phyloP scores from a whole-genome alignment of 1,140 invertebrate genomes.

The Portunus trituberculatus region DNA sequence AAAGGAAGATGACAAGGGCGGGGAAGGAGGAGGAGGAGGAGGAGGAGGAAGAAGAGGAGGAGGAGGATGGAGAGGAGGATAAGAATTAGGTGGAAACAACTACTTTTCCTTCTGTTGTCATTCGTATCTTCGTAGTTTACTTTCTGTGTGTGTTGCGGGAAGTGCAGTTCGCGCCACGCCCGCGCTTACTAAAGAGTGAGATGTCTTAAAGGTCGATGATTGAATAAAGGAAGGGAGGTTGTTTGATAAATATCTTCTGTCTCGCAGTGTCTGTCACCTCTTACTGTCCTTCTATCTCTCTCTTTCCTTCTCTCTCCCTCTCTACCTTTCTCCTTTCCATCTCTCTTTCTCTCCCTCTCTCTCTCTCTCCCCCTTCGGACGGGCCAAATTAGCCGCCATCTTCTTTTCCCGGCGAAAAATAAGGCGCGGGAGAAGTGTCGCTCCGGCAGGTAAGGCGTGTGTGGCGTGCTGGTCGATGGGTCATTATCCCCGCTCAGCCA shows the following conservation, averaged over 20 bases:
- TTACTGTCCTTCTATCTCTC: neutral
- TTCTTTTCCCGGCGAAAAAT: conserved; percentile 72
- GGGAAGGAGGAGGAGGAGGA: conserved; percentile 10
- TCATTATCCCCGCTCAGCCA: conserved; percentile 42
- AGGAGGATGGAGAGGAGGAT: neutral
- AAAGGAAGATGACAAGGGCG: conserved; percentile 38
- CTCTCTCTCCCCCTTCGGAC: conserved; percentile 50
- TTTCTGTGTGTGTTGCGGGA: neutral
- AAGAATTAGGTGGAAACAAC: neutral
- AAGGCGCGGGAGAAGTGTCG: conserved; percentile 70
- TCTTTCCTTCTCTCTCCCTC: neutral
- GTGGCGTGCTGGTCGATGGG: neutral
- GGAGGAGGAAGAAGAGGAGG: neutral
- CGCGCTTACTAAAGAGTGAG: neutral
- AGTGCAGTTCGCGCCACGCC: neutral
- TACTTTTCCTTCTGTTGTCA: neutral
- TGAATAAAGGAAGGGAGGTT: neutral
- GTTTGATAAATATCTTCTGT: neutral
- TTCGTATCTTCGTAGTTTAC: neutral
- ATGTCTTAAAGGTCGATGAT: neutral
- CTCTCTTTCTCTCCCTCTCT: neutral
- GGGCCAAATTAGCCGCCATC: conserved; percentile 70
- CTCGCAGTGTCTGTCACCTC: conserved; percentile 59
- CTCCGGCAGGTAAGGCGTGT: conserved; percentile 44
- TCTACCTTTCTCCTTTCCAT: neutral